Conservation (phyloP, 2,797 vertebrate genomes). For the Malacoraja senta region DNA sequence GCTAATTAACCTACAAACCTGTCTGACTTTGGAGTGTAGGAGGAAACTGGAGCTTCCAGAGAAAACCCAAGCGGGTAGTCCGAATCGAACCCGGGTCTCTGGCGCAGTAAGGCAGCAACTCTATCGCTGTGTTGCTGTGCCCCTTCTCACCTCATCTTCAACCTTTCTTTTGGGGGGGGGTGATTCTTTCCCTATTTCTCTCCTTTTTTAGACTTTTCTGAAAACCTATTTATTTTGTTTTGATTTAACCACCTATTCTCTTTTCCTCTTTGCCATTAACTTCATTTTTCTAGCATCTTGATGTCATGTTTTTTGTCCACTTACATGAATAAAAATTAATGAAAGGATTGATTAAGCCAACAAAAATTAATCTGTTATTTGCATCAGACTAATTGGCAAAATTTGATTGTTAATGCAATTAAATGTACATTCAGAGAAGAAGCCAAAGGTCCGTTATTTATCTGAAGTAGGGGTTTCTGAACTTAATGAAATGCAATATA, state of each 20-base stretch:
- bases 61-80: too few relatives aligned
- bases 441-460: background rate
- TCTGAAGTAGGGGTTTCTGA: background rate
- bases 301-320: too few relatives aligned
- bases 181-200: background rate
- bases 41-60: too few relatives aligned
- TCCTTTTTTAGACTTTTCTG: background rate
- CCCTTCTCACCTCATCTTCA: background rate
- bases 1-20: too few relatives aligned
- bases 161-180: background rate
- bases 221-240: background rate
- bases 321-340: background rate
- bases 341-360: background rate
- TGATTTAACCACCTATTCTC: background rate
- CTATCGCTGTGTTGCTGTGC: too few relatives aligned
- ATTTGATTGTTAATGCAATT: too few relatives aligned
- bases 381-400: too few relatives aligned
- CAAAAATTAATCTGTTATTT: background rate
- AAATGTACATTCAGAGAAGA: background rate
- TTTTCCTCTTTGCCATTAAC: background rate
- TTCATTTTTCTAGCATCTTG: background rate
- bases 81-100: too few relatives aligned
- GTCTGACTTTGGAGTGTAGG: too few relatives aligned
- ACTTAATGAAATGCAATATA: background rate
- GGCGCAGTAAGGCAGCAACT: too few relatives aligned